Conservation (phyloP, 1,140 invertebrate species). For the Monochamus saltuarius region DNA sequence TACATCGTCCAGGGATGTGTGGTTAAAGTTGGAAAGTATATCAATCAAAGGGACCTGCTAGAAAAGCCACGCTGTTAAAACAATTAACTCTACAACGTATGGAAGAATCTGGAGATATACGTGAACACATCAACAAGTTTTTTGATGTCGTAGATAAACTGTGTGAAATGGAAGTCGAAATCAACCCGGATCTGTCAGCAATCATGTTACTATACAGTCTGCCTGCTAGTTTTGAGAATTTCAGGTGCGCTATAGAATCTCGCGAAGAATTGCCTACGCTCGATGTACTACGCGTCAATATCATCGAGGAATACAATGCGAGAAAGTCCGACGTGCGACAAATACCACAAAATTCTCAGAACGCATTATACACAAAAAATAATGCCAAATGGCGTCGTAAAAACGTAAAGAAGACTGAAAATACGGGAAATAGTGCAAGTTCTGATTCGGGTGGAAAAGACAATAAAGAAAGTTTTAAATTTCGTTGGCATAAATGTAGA, state of each 20-base stretch:
- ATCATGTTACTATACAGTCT: conserved; percentile 46
- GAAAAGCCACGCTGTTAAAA: conserved; percentile 37
- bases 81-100: conserved; percentile 35
- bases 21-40: conserved; percentile 32
- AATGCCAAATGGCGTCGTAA: too few species aligned
- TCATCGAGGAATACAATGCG: too few species aligned
- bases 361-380: too few species aligned
- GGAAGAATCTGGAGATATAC: conserved; percentile 28
- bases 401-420: too few species aligned
- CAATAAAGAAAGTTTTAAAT: too few species aligned
- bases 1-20: conserved; percentile 28
- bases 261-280: too few species aligned
- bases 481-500: too few species aligned
- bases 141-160: conserved; percentile 36
- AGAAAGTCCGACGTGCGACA: too few species aligned
- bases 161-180: conserved; percentile 32
- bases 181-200: conserved; percentile 30
- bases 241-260: conserved; percentile 43
- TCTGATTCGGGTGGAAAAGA: too few species aligned
- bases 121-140: conserved; percentile 32
- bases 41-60: conserved; percentile 34
- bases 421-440: too few species aligned
- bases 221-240: conserved; percentile 37
- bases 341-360: too few species aligned
- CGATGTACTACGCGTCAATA: too few species aligned